Evolutionary conservation across 2,797 vertebrate species (phyloP).

Genomic region (Poecilia gillii): DNA sequence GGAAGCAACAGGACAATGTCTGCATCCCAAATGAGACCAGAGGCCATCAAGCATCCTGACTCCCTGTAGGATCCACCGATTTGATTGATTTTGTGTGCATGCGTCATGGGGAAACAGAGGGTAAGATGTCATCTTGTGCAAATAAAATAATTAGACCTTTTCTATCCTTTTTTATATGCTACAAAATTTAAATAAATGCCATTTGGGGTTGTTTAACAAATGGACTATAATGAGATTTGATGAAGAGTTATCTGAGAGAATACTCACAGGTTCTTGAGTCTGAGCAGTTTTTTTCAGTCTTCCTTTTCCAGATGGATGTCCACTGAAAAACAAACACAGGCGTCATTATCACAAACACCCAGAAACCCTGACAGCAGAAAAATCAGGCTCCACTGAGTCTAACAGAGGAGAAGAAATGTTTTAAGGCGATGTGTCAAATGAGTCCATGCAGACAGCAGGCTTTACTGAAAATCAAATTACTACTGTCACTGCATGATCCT

Average conservation of each 20-base stretch:
- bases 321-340: conserved; percentile 57
- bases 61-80: conserved; percentile 64
- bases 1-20: conserved; percentile 77
- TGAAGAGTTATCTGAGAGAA: conserved; percentile 1
- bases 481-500: conserved; percentile 20
- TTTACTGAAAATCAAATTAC: conserved; percentile 26
- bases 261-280: conserved; percentile 63
- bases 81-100: conserved; percentile 62
- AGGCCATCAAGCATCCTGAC: conserved; percentile 65
- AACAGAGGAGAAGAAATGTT: conserved; percentile 4
- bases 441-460: conserved; percentile 25
- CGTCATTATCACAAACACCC: conserved; percentile 20
- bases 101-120: conserved; percentile 35
- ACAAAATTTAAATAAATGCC: conserved; percentile 36
- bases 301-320: conserved; percentile 42
- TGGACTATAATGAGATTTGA: conserved; percentile 6
- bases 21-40: conserved; percentile 75
- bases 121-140: conserved; percentile 38
- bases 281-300: conserved; percentile 24
- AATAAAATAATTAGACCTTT: conserved; percentile 43
- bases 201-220: conserved; percentile 30
- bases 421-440: conserved; percentile 31
- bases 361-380: neutral
- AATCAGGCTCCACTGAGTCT: neutral
- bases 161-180: conserved; percentile 29